These are phyloP conservation scores for Oceanodroma leucorhoa DNA, from an alignment of 2,797 vertebrate species.

Conservation along the genomic window DNA sequence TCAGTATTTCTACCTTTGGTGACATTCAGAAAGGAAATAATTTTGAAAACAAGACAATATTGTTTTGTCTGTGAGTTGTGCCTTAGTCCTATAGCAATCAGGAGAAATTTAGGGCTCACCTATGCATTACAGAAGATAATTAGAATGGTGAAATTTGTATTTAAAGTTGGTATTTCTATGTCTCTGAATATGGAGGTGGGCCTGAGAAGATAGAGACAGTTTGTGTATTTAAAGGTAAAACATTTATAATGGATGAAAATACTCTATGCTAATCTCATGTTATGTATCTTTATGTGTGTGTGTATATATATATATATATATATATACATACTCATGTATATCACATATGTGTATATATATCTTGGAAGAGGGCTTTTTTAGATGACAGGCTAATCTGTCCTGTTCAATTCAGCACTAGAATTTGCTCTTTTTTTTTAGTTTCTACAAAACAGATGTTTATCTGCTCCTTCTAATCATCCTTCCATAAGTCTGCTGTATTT, in stretches of 20 bases:
- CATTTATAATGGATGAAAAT: neutral
- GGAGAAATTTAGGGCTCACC: neutral
- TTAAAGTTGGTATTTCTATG: neutral
- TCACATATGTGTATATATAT: neutral
- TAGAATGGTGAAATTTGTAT: neutral
- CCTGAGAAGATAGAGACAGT: neutral
- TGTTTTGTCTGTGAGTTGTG: neutral
- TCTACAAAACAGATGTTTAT: neutral
- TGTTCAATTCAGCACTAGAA: neutral
- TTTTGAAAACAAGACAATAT: neutral
- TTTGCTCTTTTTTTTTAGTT: neutral
- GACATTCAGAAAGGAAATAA: neutral
- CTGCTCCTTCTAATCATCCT: neutral
- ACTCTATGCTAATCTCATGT: neutral
- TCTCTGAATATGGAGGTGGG: neutral
- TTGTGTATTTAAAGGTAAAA: neutral
- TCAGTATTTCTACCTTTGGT: neutral
- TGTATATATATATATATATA: no score
- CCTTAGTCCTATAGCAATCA: neutral
- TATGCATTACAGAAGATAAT: neutral
- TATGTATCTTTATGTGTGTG: neutral
- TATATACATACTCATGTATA: rapidly evolving
- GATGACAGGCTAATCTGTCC: neutral
- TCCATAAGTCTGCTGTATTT: neutral
- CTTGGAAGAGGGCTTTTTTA: neutral